Percentiles rank a stretch among this genome's conserved stretches.
Evolutionary conservation across 2,113 vertebrate genomes (phyloP).

Genomic region (Opisthocomus hoazin): DNA sequence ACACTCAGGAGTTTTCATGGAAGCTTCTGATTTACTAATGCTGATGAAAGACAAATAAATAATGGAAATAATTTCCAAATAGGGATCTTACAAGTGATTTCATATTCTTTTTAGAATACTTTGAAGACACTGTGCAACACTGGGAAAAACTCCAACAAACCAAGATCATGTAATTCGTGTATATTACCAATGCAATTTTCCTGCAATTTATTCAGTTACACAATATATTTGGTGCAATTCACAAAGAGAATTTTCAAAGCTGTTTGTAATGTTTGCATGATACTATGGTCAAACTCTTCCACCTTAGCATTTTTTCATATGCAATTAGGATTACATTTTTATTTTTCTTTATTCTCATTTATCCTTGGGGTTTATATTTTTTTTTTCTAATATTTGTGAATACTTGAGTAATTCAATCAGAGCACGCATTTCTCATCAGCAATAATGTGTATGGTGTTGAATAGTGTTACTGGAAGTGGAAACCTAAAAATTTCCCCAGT

Average conservation of each 20-base stretch:
- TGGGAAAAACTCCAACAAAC: fast-evolving
- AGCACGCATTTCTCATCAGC: background rate
- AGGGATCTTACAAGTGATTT: background rate
- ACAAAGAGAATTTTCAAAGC: background rate
- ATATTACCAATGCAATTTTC: background rate
- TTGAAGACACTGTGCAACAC: background rate
- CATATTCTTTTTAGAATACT: background rate
- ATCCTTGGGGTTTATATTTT: background rate
- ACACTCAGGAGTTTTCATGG: background rate
- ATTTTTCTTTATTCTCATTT: background rate
- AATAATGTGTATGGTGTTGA: background rate
- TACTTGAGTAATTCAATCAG: background rate
- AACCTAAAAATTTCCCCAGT: background rate
- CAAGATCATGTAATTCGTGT: background rate
- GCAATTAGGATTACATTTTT: background rate
- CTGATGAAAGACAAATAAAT: background rate
- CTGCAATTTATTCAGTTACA: background rate
- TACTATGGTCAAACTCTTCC: background rate
- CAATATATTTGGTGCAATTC: background rate
- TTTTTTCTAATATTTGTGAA: background rate
- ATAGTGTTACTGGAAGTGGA: background rate
- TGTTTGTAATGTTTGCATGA: background rate
- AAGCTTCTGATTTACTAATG: background rate
- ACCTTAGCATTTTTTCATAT: background rate
- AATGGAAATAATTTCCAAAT: background rate